Percentiles rank a stretch among this genome's conserved stretches.
These are phyloP conservation scores for Dolichomitus sp. DNA, from an alignment of 2,888 invertebrate species.

Conservation along the genomic window DNA sequence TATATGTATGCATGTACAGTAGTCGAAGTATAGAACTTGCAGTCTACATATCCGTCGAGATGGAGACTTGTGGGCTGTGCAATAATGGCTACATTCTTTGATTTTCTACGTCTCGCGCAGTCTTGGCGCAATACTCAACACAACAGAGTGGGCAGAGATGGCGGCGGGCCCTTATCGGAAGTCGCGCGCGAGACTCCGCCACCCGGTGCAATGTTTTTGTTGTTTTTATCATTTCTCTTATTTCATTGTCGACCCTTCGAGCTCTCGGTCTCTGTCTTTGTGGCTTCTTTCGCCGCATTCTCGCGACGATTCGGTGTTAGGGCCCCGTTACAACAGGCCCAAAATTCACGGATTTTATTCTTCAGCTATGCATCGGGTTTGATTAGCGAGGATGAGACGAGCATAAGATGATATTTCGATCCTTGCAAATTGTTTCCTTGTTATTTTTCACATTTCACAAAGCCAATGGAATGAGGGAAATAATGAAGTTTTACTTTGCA, in stretches of 20 bases:
- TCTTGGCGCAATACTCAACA: conserved; percentile 19
- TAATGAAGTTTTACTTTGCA: too few species aligned
- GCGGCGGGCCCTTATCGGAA: conserved; percentile 65
- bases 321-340: conserved; percentile 55
- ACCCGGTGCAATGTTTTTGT: conserved; percentile 9
- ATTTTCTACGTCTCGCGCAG: conserved; percentile 77
- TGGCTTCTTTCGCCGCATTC: conserved; percentile 8
- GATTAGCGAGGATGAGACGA: neutral
- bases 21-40: conserved; percentile 18
- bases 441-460: too few species aligned
- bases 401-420: neutral
- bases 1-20: neutral
- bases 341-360: conserved; percentile 35
- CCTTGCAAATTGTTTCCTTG: too few species aligned
- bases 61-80: conserved; percentile 69
- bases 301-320: conserved; percentile 20
- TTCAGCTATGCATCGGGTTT: neutral
- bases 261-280: neutral
- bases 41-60: conserved; percentile 45
- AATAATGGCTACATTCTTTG: conserved; percentile 80
- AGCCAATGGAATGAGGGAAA: too few species aligned
- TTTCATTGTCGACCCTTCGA: conserved; percentile 1
- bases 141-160: conserved; percentile 64
- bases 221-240: conserved; percentile 9
- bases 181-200: conserved; percentile 52